Evolutionary conservation across 2,113 vertebrate genomes (phyloP), one percentile per base, ranked within the genome.

Genomic region (Gambusia affinis): DNA sequence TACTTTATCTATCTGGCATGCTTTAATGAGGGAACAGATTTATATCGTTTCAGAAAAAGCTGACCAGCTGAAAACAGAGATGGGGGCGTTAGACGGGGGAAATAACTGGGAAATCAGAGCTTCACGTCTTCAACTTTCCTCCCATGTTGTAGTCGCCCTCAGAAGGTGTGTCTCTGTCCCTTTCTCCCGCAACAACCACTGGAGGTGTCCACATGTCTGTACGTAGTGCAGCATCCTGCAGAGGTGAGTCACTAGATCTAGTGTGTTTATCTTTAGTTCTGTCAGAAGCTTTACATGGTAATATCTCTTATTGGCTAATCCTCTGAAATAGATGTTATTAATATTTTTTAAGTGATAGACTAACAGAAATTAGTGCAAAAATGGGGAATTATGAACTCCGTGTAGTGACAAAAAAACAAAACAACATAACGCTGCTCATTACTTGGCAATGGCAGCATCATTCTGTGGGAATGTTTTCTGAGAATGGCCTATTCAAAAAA

Each of bases 141-240:
- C 67, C 88, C 51, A 78, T 92, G 22, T 75, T 92, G 22, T 75
- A 99, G 98, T 82, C 97, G 97, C 64, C 98, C 98, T 73, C 93
- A 95, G 91, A 99, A 98, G 92, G 98, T 99, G 73, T 99, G 97
- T 85, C 91, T 99, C 73, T 99, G 98, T 90, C 97, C 98, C 0
- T 99, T 96, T 92, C 94, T 99, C 44, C 98, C 98, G 3, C 31
- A 91, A 28, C 91, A 94, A 79, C 97, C 97, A 0, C 88, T 99
- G 60, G 94, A 95, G 54, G 95, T 99, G 77, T 97, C 97, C 64
- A 98, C 97, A 4, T 93, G 94, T 82, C 90, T 99, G 69, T 98
- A 98, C 82, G 96, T 99, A 67, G 96, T 99, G 76, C 98, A 99
- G 85, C 98, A 99, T 89, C 98, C 97, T 27, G 97, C 97, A 85